Conservation (phyloP, 2,113 vertebrate genomes). For the Pogona vitticeps region DNA sequence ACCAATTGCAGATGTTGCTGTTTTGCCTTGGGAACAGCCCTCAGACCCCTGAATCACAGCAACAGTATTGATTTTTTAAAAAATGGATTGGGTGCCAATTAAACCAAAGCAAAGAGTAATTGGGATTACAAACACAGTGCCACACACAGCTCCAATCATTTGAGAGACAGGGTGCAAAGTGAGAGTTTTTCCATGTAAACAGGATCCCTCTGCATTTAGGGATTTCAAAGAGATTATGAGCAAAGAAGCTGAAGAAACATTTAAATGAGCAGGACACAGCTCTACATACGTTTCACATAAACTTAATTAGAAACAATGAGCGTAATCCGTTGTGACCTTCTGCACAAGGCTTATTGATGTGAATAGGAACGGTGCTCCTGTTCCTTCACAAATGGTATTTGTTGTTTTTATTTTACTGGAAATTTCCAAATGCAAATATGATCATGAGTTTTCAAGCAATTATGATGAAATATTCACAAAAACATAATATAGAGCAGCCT, state of each 20-base stretch:
- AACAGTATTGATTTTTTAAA: neutral
- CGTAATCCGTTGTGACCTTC: neutral
- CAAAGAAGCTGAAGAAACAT: neutral
- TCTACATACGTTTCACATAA: neutral
- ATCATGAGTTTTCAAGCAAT: neutral
- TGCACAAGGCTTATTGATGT: neutral
- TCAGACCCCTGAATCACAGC: neutral
- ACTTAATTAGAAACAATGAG: neutral
- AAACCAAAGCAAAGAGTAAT: neutral
- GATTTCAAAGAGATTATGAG: conserved; percentile 25
- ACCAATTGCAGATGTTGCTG: neutral
- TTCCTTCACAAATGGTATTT: neutral
- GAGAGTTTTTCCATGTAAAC: neutral
- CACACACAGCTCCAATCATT: neutral
- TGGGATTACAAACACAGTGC: neutral
- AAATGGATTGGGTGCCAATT: neutral
- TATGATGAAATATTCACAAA: neutral
- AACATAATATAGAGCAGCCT: no score
- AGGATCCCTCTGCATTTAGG: conserved; percentile 8
- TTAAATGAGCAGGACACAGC: conserved; percentile 7
- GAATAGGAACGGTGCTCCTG: neutral
- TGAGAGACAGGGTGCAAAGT: neutral
- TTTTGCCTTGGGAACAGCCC: neutral
- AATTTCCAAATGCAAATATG: neutral
- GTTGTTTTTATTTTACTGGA: neutral